phyloP scores from a whole-genome alignment of 2,888 invertebrate species.

The Dusona sp. region DNA sequence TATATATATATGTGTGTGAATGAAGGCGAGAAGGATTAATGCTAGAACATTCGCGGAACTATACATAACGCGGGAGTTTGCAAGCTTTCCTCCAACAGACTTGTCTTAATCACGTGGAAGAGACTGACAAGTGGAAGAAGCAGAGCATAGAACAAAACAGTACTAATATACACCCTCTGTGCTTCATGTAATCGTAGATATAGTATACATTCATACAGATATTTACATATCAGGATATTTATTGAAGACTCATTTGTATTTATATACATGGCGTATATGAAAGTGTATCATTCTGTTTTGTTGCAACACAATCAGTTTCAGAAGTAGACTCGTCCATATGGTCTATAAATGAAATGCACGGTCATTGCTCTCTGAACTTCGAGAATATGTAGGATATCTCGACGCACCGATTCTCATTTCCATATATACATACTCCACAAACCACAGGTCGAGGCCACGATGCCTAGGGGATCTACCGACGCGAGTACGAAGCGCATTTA shows the following conservation, averaged over 20 bases:
- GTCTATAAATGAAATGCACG: constrained; percentile 15
- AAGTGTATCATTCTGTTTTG: constrained; percentile 9
- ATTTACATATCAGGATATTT: not conserved
- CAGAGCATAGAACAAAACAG: constrained; percentile 38
- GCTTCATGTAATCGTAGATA: not conserved
- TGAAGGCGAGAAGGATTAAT: constrained; percentile 59
- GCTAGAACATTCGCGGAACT: constrained; percentile 37
- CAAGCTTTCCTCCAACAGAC: constrained; percentile 32
- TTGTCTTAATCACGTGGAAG: constrained; percentile 56
- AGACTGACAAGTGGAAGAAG: constrained; percentile 37
- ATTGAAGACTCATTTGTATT: not conserved
- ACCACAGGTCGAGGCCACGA: not conserved
- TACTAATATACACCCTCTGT: constrained; percentile 33
- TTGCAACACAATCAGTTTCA: constrained; percentile 25
- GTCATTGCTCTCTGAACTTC: constrained; percentile 6
- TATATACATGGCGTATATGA: not conserved
- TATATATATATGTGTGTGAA: not conserved
- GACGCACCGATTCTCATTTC: not conserved
- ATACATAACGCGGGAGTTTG: constrained; percentile 24
- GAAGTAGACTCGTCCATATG: not conserved
- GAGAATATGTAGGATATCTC: constrained; percentile 12
- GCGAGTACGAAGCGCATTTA: not conserved
- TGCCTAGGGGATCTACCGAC: not conserved
- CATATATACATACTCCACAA: not conserved
- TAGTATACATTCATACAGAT: not conserved